These are phyloP conservation scores for Trichosurus vulpecula DNA, from an alignment of 2,797 vertebrate species.

Conservation along the genomic window DNA sequence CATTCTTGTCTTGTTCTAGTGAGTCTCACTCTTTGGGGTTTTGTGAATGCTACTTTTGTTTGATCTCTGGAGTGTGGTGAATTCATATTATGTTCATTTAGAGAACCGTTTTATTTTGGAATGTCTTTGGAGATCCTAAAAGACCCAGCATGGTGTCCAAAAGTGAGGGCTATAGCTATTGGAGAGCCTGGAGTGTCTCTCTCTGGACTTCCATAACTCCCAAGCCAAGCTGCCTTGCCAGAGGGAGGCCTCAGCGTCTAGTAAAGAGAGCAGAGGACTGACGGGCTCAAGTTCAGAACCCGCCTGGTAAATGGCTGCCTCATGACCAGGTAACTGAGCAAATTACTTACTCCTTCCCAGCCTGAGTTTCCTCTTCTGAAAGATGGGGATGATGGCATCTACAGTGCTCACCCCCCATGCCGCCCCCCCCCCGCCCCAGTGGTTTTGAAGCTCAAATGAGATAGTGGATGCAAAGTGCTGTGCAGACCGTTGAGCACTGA, in stretches of 20 bases:
- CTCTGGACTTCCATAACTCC: conserved; percentile 51
- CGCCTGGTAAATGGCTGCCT: not conserved
- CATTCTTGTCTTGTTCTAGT: conserved; percentile 34
- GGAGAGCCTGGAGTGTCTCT: conserved; percentile 21
- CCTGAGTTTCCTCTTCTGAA: conserved; percentile 28
- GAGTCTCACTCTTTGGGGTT: conserved; percentile 54
- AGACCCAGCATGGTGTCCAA: not conserved
- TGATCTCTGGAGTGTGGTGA: conserved; percentile 35
- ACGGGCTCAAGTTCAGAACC: conserved; percentile 1
- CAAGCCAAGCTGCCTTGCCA: conserved; percentile 50
- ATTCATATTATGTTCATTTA: conserved; percentile 31
- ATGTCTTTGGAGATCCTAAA: conserved; percentile 22
- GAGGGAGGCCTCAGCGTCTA: too few species aligned
- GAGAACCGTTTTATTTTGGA: not conserved
- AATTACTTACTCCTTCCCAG: conserved; percentile 10
- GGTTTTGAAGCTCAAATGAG: conserved; percentile 9
- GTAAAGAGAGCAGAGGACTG: not conserved
- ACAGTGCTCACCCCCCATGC: not conserved
- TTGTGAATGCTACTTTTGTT: conserved; percentile 17
- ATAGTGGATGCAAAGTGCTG: conserved; percentile 1
- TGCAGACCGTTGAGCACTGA: not conserved
- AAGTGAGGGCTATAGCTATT: conserved; percentile 38
- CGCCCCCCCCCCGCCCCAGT: too few species aligned
- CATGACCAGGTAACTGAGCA: not conserved
- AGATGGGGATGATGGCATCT: conserved; percentile 4